A percentile compares a stretch with the other conserved stretches of the same genome.
Evolutionary conservation across 2,113 vertebrate species (phyloP).

Genomic region (Sinocyclocheilus anophthalmus): DNA sequence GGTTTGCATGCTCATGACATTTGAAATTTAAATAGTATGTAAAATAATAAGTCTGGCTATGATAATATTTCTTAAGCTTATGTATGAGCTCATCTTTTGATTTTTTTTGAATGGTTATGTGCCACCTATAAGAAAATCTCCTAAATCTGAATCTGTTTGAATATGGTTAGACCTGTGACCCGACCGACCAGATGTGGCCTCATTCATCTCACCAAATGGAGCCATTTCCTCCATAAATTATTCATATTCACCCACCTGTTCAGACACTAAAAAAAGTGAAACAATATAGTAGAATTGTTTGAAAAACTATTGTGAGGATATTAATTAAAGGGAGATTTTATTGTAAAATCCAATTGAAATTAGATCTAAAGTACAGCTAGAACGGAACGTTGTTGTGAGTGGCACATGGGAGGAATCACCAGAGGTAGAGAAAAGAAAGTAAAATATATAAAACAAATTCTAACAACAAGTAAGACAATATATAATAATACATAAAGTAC

Average conservation of each 20-base stretch:
- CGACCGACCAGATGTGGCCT: conserved; percentile 6
- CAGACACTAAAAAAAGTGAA: neutral
- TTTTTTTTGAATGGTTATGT: conserved; percentile 40
- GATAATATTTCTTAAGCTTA: conserved; percentile 60
- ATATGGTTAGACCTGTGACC: conserved; percentile 36
- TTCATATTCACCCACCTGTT: neutral
- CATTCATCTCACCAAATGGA: conserved; percentile 19
- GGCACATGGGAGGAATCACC: no score
- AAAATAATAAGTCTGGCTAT: conserved; percentile 70
- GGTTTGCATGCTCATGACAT: conserved; percentile 72
- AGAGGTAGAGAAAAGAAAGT: no score
- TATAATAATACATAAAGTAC: neutral
- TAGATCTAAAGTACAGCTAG: neutral
- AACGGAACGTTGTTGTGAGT: no score
- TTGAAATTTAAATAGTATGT: conserved; percentile 77
- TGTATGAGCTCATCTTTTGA: conserved; percentile 49
- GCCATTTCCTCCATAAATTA: neutral
- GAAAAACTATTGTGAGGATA: neutral
- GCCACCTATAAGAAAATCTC: conserved; percentile 53
- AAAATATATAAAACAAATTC: no score
- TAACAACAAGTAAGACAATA: no score
- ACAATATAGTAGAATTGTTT: neutral
- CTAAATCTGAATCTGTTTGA: conserved; percentile 66
- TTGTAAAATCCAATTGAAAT: neutral
- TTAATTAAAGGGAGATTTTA: neutral